These are phyloP conservation scores for Heptranchias perlo DNA, from an alignment of 2,113 vertebrate genomes.

Conservation along the genomic window DNA sequence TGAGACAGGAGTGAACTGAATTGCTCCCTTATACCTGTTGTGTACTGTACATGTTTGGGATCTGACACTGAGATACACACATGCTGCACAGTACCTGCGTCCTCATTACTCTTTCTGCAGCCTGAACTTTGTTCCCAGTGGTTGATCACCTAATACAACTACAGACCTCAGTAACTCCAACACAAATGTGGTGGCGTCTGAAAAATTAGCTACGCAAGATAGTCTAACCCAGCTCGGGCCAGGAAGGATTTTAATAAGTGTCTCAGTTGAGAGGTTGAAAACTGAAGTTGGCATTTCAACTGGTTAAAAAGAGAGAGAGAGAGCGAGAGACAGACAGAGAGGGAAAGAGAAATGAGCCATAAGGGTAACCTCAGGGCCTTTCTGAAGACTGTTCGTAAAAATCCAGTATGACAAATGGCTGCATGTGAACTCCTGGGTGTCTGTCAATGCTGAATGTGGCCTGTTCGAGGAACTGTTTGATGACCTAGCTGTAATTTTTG, in stretches of 20 bases:
- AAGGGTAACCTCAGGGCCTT: background rate
- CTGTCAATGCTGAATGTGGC: background rate
- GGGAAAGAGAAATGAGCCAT: background rate
- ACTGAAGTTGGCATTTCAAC: background rate
- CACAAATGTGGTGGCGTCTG: background rate
- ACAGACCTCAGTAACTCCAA: background rate
- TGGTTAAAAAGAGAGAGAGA: background rate
- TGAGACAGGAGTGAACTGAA: background rate
- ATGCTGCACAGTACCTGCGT: background rate
- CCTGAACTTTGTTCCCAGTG: too few species aligned
- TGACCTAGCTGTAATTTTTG: background rate
- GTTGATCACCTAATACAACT: background rate
- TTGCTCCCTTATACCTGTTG: background rate
- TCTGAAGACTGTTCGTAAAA: background rate
- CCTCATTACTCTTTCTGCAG: background rate
- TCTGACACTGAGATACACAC: background rate
- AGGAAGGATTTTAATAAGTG: background rate
- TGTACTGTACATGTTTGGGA: background rate
- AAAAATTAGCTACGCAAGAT: background rate
- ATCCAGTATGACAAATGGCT: background rate
- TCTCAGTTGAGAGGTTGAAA: background rate
- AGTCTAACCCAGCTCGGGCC: background rate
- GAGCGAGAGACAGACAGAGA: background rate
- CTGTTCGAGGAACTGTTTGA: background rate
- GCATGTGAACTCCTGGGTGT: background rate